A percentile compares a stretch with the other conserved stretches of the same genome.
These are phyloP conservation scores for Lanius ludovicianus DNA, from an alignment of 2,113 vertebrate genomes.

Conservation along the genomic window DNA sequence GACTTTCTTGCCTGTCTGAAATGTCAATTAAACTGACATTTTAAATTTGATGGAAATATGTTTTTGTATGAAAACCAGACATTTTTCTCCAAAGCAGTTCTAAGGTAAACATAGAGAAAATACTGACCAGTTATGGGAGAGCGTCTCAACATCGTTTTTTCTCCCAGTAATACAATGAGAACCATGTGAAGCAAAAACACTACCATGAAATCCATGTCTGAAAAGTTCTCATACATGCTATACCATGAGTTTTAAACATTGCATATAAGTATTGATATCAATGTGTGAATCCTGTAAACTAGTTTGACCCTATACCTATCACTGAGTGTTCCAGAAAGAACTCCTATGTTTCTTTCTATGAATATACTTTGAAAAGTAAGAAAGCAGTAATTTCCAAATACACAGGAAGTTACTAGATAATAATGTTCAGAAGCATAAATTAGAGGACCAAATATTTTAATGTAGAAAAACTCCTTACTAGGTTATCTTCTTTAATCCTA, in stretches of 20 bases:
- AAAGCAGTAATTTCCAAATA: neutral
- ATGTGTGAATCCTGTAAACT: neutral
- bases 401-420: neutral
- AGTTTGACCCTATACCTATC: neutral
- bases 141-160: neutral
- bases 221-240: neutral
- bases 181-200: neutral
- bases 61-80: neutral
- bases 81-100: neutral
- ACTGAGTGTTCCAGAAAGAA: neutral
- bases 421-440: neutral
- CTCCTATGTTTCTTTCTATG: neutral
- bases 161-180: too few relatives aligned
- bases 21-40: neutral
- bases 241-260: neutral
- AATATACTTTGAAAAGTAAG: neutral
- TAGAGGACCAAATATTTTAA: neutral
- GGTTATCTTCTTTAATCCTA: neutral
- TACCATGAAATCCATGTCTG: neutral
- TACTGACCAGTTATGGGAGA: neutral
- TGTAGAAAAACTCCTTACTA: neutral
- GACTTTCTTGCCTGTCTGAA: neutral
- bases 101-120: neutral
- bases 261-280: neutral
- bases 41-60: neutral